Evolutionary conservation across 2,113 vertebrate genomes (phyloP).

Genomic region (Catharus fuscescens): DNA sequence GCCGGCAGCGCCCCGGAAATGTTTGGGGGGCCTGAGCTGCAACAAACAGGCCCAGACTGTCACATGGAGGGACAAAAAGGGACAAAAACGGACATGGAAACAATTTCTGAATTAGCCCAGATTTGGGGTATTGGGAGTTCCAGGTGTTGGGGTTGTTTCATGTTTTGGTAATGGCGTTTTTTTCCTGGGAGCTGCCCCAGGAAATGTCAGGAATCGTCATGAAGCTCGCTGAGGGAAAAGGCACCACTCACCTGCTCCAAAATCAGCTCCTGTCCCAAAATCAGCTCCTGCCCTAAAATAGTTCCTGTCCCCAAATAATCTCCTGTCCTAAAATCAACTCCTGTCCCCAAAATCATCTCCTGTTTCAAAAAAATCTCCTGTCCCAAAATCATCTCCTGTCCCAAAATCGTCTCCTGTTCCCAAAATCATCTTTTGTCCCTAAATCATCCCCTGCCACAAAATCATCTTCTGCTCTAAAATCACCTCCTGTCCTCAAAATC

Average conservation of each 20-base stretch:
- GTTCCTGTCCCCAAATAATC: accelerated
- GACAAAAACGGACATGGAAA: background rate
- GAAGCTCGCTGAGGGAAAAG: background rate
- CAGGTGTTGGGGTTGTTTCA: background rate
- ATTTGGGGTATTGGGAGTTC: accelerated
- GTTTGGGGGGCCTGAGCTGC: background rate
- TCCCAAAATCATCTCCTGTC: background rate
- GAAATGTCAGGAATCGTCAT: accelerated
- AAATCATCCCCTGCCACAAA: background rate
- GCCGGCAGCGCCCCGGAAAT: background rate
- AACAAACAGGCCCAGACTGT: accelerated
- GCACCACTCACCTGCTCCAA: background rate
- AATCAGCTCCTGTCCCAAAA: background rate
- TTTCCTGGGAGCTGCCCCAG: background rate
- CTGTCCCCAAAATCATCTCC: background rate
- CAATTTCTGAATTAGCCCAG: background rate
- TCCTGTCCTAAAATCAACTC: background rate
- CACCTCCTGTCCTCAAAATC: background rate
- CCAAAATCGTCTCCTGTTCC: background rate
- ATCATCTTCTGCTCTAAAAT: too few relatives aligned
- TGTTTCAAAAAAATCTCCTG: background rate
- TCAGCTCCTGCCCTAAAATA: background rate
- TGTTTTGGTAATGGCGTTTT: background rate
- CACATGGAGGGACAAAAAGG: background rate
- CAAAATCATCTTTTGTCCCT: background rate